Evolutionary conservation across 2,113 vertebrate genomes (phyloP), one percentile per base, ranked within the genome.

Genomic region (Halichoeres trimaculatus): DNA sequence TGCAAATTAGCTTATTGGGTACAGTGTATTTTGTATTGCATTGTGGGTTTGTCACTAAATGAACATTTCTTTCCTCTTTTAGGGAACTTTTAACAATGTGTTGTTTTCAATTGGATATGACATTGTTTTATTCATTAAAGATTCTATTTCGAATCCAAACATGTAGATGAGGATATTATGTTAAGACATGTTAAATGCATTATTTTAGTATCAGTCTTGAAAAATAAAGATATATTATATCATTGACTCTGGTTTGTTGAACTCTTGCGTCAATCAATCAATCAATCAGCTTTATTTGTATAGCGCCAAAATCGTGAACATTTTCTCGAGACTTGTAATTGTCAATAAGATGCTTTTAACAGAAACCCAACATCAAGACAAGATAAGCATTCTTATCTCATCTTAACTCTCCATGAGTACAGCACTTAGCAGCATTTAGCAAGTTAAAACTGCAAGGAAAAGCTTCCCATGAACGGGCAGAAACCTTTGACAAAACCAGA

Each of bases 151-250:
- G 76, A 83, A 72, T 81, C 52, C 53, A 72, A 54, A 75, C 56
- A 79, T 71, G 59, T 88, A 85, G 76, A 81, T 14, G 38, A 77
- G 38, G 55, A 79, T 64, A 74, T 81, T 82, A 69, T 67, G 83
- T 83, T 81, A 86, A 84, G 76, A 92, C 64, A 78, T 87, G 78
- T 84, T 83, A 61, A 76, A 86, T 80, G 50, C 63, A 10, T 92
- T 89, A 90, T 91, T 90, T 90, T 90, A 88, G 81, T 87, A 86
- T 84, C 19, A 65, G 75, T 86, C 54, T 78, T 66, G 48, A 66
- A 55, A 79, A 88, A 89, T 90, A 93, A 89, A 93, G 83, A 74
- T 84, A 85, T 89, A 70, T 82, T 83, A 85, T 81, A 85, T 83
- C 79, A 85, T n/a, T 70, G 40, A 64, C 81, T n/a, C 17, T 38